Evolutionary conservation across 2,888 invertebrate genomes (phyloP).

Genomic region (Sipha maydis): DNA sequence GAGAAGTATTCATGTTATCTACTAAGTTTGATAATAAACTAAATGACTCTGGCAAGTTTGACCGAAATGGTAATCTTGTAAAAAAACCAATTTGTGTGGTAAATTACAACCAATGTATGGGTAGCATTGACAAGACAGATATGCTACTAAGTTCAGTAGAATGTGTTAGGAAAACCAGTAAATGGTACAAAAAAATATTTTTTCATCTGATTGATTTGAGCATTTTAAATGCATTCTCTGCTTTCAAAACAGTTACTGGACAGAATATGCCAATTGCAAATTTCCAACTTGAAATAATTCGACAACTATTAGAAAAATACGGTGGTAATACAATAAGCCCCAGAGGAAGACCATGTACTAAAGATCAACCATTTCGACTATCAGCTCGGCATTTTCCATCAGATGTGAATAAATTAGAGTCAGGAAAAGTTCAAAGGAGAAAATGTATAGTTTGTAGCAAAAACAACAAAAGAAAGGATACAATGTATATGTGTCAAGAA

Average conservation of each 20-base stretch:
- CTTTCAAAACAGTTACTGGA: no score
- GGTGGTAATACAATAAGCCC: no score
- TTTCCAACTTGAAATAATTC: no score
- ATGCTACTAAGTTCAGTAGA: neutral
- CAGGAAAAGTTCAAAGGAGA: neutral
- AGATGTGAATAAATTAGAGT: neutral
- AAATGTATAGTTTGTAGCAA: neutral
- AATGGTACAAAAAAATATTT: constrained; percentile 21
- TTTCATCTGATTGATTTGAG: constrained; percentile 3
- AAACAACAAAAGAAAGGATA: neutral
- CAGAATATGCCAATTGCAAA: no score
- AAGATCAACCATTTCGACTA: no score
- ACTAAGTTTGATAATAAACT: no score
- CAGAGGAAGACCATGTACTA: no score
- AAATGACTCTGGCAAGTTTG: no score
- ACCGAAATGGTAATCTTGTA: no score
- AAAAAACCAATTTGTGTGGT: no score
- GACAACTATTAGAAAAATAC: no score
- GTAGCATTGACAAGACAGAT: neutral
- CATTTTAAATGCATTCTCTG: no score
- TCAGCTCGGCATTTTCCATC: neutral
- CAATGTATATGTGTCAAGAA: neutral
- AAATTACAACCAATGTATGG: neutral
- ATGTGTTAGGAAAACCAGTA: constrained; percentile 20
- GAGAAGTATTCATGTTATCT: constrained; percentile 27